phyloP scores from a whole-genome alignment of 2,797 vertebrate genomes.

The Nasua narica region DNA sequence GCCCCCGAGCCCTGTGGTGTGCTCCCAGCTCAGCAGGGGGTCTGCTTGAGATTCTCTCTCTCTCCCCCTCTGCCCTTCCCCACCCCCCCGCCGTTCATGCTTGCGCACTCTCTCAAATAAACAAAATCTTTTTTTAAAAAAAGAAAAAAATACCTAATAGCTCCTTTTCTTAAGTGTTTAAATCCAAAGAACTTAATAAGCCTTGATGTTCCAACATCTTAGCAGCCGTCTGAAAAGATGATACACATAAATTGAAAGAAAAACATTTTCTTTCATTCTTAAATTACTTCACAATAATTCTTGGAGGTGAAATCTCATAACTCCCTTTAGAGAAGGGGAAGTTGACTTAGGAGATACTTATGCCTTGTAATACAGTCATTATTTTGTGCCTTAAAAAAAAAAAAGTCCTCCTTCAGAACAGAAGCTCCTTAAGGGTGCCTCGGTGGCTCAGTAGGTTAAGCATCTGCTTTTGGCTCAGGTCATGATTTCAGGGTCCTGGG shows the following conservation, averaged over 20 bases:
- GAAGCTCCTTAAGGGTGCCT: not conserved
- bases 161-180: not conserved
- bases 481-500: not conserved
- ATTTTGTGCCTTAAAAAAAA: not conserved
- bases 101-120: not conserved
- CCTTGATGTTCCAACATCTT: not conserved
- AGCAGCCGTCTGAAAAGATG: not conserved
- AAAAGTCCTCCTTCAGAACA: not conserved
- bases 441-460: not conserved
- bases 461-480: not conserved
- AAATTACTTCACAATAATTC: not conserved
- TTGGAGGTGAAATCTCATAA: not conserved
- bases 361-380: not conserved
- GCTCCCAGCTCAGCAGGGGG: not conserved
- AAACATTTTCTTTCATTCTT: not conserved
- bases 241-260: not conserved
- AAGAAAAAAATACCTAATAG: not conserved
- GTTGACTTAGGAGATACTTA: not conserved
- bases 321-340: not conserved
- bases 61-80: not conserved
- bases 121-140: not conserved
- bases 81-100: not conserved
- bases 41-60: not conserved
- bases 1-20: accelerated
- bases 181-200: not conserved